These are phyloP conservation scores for Prosopocoilus inquinatus DNA, from an alignment of 2,888 invertebrate species.

Conservation along the genomic window DNA sequence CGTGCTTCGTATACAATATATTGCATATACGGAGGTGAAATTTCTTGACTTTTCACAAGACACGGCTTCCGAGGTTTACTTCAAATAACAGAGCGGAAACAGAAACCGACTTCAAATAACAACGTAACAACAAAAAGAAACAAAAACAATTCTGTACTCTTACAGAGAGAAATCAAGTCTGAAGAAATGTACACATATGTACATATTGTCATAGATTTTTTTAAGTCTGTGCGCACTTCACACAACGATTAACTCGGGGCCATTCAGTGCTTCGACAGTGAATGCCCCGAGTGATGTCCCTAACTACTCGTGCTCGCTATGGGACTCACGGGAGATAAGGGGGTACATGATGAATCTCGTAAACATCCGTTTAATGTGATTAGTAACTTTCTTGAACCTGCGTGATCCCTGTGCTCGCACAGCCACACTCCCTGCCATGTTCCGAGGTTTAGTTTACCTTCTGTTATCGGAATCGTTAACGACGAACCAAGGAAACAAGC, in stretches of 20 bases:
- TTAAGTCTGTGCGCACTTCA: conserved; percentile 41
- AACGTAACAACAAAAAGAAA: conserved; percentile 15
- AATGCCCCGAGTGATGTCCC: conserved; percentile 62
- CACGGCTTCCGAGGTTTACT: conserved; percentile 10
- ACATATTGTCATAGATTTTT: conserved; percentile 52
- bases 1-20: too few relatives aligned
- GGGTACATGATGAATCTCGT: conserved; percentile 82
- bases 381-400: conserved; percentile 81
- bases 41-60: conserved; percentile 6
- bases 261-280: conserved; percentile 51
- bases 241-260: conserved; percentile 40
- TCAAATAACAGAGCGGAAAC: not conserved
- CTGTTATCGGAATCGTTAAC: conserved; percentile 92
- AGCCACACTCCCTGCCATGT: conserved; percentile 99
- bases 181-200: conserved; percentile 50
- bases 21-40: not conserved
- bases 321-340: conserved; percentile 80
- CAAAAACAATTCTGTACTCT: conserved; percentile 41
- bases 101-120: conserved; percentile 3
- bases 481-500: conserved; percentile 95
- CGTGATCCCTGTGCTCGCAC: conserved; percentile 96
- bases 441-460: conserved; percentile 91
- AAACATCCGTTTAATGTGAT: conserved; percentile 90
- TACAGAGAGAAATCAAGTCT: conserved; percentile 25
- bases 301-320: conserved; percentile 92